Evolutionary conservation across 2,113 vertebrate species (phyloP), one percentile per base, ranked within the genome.

Genomic region (Scartelaos histophorus): DNA sequence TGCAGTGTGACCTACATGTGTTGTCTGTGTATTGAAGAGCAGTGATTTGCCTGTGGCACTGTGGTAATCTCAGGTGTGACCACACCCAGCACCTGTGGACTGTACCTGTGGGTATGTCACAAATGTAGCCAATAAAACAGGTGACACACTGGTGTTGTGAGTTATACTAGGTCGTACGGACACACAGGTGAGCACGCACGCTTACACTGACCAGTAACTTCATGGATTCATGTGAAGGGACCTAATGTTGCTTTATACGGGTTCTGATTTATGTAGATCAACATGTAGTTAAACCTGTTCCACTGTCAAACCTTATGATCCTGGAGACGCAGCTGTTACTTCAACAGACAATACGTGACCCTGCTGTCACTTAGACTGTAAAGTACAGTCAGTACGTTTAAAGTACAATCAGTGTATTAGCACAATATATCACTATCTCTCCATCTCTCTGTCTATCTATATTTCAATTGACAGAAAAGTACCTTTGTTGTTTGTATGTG

Each of bases 201-300:
- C 7, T 43, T 43, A 9, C 7, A 6, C 38, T 9, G 6, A 43
- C 7, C 6, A 43, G 38, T 9, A 43, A 9, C 9, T 43, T 10
- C 9, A 43, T 38, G 35, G 35, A 38, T 38, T 38, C 35, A 38
- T 38, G 35, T 9, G 9, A 43, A 10, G 7, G 1, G 7, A 43
- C 10, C 7, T 38, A 43, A 43, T 43, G 38, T 43, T 38, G 13
- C 15, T 49, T 17, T 17, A 16, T 15, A 49, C 17, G 5, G 3
- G 3, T 17, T 53, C 19, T 54, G 19, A 9, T 7, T n/a, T 54
- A 54, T n/a, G 19, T 54, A 19, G 17, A 72, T 45, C 11, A 3
- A 60, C 29, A 29, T 78, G 71, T 68, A 57, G 80, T 88, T 62
- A 9, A 61, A 85, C 82, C 67, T 66, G 89, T 87, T 58, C 12